phyloP scores from a whole-genome alignment of 2,113 vertebrate species.

The Saguinus imperator region DNA sequence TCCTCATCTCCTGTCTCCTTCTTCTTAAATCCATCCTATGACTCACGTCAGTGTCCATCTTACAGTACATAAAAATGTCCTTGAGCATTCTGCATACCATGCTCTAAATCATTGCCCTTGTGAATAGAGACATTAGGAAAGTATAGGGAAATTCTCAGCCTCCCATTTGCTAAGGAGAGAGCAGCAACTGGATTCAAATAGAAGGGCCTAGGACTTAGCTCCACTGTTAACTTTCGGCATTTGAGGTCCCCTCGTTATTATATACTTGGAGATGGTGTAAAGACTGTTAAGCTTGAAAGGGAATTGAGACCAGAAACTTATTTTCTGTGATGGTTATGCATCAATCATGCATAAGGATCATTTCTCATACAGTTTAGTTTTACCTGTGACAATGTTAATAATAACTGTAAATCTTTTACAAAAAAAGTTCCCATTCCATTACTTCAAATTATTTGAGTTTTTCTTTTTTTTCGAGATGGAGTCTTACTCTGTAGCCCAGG shows the following conservation, averaged over 20 bases:
- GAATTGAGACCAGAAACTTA: not conserved
- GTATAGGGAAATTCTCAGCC: not conserved
- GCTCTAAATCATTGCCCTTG: not conserved
- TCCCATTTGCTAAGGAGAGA: not conserved
- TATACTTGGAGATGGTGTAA: not conserved
- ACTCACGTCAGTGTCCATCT: not conserved
- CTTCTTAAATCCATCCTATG: not conserved
- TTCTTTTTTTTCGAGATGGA: too few relatives aligned
- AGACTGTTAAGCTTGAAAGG: not conserved
- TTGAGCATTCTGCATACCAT: not conserved
- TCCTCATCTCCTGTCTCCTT: not conserved
- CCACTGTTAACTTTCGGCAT: not conserved
- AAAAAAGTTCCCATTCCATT: not conserved
- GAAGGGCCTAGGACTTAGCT: not conserved
- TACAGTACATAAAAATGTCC: rapidly evolving
- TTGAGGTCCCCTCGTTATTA: not conserved
- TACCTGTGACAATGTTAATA: not conserved
- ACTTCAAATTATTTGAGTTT: not conserved
- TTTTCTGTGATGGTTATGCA: not conserved
- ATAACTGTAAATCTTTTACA: not conserved
- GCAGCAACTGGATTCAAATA: not conserved
- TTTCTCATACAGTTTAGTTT: not conserved
- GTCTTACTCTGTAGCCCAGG: too few relatives aligned
- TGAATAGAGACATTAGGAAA: not conserved
- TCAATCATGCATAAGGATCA: not conserved